Base-by-base conservation (phyloP, 1,140 invertebrate genomes). In the Hypsibius dujardini region DNA sequence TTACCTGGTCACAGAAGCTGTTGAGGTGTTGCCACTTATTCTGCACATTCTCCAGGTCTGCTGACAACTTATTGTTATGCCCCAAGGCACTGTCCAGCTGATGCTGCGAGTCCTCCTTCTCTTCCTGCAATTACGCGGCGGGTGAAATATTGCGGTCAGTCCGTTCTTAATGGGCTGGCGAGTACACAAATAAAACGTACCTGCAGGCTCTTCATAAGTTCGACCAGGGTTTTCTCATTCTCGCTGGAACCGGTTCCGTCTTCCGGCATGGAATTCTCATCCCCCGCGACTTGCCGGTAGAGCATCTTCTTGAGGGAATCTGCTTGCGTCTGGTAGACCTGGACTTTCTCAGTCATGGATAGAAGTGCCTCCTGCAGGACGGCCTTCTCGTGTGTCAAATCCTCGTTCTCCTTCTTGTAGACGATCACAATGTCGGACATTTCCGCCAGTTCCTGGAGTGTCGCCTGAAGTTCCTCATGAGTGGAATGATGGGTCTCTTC, bases 381-480 rank as follows among this genome's bases (percentile, higher is more conserved):
- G 74, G 86, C 84, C 79, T 93, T 93, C 80, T 95, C 91, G 75
- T 92, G 89, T 47, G 85, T 83, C 28, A 95, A 81, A 72, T 87
- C 83, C 75, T 92, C 88, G 79, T 93, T 93, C 77, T 92, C 90
- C 1, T 86, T 83, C 77, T 92, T 90, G 1, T 92, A 83, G 76
- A 92, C 90, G 3, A 85, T 86, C 70, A 94, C 82, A 78, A 91
- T 89, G 46, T 86, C 84, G 79, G 84, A 90, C 47, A 95, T 81
- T 79, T 95, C 92, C 50, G 89, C 87, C 70, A 95, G 80, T 80
- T 95, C 92, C 75, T 93, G 91, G 59, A 95, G 82, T 0, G 92
- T 95, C 0, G 92, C 92, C 81, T 95, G 91, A 1, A 95, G 81
- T 79, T 95, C 92, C 80, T 95, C 92, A 77, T 90, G 93, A n/a